phyloP scores from a whole-genome alignment of 2,113 vertebrate genomes.

The Trichomycterus rosablanca region DNA sequence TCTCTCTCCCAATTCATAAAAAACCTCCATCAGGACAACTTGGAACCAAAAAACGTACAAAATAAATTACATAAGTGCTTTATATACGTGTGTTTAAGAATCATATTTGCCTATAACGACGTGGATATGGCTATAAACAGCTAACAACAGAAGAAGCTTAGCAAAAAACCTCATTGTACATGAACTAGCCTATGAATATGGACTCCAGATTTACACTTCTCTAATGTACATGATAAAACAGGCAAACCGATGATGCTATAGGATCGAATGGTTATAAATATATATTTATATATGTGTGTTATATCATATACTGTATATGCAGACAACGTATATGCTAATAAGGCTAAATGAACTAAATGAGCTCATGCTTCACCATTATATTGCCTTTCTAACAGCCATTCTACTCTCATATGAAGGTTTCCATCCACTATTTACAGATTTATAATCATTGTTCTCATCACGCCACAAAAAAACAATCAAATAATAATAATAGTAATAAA shows the following conservation, averaged over 20 bases:
- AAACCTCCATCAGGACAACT: slow-evolving; percentile 45
- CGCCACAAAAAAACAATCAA: slow-evolving; percentile 16
- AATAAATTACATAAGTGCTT: slow-evolving; percentile 24
- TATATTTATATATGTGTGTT: slow-evolving; percentile 21
- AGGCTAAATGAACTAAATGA: slow-evolving; percentile 44
- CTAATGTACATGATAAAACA: slow-evolving; percentile 31
- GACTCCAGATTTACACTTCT: slow-evolving; percentile 32
- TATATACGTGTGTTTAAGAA: slow-evolving; percentile 30
- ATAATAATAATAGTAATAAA: too few relatives aligned
- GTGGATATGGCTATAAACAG: slow-evolving; percentile 41
- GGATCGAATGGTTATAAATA: slow-evolving; percentile 29
- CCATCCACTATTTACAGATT: slow-evolving; percentile 48
- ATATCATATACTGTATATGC: slow-evolving; percentile 22
- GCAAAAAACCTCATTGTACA: neutral
- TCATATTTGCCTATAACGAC: slow-evolving; percentile 16
- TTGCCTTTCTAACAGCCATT: slow-evolving; percentile 51
- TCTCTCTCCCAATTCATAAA: slow-evolving; percentile 45
- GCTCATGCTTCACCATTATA: slow-evolving; percentile 48
- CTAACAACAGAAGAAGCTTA: slow-evolving; percentile 2
- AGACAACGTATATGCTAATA: slow-evolving; percentile 21
- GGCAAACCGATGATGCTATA: slow-evolving; percentile 19
- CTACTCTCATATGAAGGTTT: slow-evolving; percentile 44
- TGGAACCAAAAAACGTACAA: slow-evolving; percentile 36
- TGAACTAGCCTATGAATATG: slow-evolving; percentile 13
- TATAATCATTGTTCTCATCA: slow-evolving; percentile 20